A percentile compares a stretch with the other conserved stretches of the same genome.
Conservation (phyloP, 2,113 vertebrate genomes). For the Aegypius monachus region DNA sequence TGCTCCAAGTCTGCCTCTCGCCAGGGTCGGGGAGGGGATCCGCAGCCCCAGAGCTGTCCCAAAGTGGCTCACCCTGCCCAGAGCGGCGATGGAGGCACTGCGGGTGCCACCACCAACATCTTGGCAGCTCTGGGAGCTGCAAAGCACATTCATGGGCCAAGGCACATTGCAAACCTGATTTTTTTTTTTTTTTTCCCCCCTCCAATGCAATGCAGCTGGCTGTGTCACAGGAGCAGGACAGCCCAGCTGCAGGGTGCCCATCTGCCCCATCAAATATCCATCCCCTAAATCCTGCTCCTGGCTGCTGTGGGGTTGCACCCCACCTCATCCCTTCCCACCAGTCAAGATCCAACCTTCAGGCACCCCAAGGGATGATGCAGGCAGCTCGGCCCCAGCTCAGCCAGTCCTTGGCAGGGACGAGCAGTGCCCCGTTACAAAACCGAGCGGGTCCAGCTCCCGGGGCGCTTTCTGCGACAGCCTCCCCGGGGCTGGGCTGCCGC, state of each 20-base stretch:
- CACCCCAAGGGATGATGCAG: not conserved
- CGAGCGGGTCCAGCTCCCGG: not conserved
- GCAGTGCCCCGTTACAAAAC: not conserved
- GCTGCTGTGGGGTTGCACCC: not conserved
- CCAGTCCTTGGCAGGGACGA: not conserved
- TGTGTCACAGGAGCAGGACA: rapidly evolving
- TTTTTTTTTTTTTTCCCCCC: not conserved
- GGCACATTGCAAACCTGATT: not conserved
- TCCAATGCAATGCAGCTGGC: rapidly evolving
- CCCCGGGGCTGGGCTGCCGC: not conserved
- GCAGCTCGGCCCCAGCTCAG: not conserved
- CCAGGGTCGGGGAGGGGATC: not conserved
- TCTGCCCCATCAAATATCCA: not conserved
- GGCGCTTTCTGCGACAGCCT: not conserved
- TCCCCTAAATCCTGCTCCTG: not conserved
- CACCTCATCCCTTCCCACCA: not conserved
- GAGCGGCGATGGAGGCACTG: rapidly evolving
- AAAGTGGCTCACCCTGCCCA: not conserved
- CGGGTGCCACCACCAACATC: not conserved
- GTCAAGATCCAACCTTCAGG: not conserved
- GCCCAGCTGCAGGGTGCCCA: not conserved
- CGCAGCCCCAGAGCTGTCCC: not conserved
- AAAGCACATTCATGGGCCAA: not conserved
- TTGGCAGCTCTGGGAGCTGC: not conserved
- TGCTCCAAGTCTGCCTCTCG: not conserved